Evolutionary conservation across 2,888 invertebrate genomes (phyloP).

Genomic region (Schrankia costaestrigalis): DNA sequence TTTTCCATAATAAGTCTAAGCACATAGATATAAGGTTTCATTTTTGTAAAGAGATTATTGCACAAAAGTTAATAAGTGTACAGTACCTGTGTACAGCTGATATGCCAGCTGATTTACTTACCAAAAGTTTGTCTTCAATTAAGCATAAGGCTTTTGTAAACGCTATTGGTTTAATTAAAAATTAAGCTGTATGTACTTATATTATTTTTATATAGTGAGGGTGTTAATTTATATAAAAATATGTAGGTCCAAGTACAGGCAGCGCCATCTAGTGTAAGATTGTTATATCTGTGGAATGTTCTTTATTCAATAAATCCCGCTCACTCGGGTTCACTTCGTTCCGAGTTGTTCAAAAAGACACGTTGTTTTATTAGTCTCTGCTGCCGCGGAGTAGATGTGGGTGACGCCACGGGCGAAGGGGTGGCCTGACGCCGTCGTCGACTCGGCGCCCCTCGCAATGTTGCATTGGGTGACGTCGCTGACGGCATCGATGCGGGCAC

Average conservation of each 20-base stretch:
- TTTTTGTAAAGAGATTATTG: background rate
- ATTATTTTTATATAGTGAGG: slow-evolving; percentile 1
- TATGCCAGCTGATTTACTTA: background rate
- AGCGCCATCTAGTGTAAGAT: slow-evolving; percentile 10
- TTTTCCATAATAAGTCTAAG: background rate
- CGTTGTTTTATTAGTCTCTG: too few relatives aligned
- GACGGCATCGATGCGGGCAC: too few relatives aligned
- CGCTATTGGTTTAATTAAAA: background rate
- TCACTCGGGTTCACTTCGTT: too few relatives aligned
- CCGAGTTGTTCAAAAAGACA: too few relatives aligned
- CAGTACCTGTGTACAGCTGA: background rate
- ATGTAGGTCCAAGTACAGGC: slow-evolving; percentile 1
- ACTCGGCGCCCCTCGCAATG: too few relatives aligned
- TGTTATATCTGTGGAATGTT: too few relatives aligned
- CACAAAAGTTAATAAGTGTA: background rate
- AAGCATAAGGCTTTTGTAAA: background rate
- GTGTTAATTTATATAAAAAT: slow-evolving; percentile 1
- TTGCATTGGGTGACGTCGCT: too few relatives aligned
- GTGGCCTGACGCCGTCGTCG: too few relatives aligned
- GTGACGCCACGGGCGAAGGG: too few relatives aligned
- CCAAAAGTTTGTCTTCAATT: background rate
- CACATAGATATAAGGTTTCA: background rate
- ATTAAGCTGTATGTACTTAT: background rate
- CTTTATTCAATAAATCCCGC: too few relatives aligned
- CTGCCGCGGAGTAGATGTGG: too few relatives aligned